Conservation (phyloP, 1,140 invertebrate genomes). For the Psilanteris sp. region DNA sequence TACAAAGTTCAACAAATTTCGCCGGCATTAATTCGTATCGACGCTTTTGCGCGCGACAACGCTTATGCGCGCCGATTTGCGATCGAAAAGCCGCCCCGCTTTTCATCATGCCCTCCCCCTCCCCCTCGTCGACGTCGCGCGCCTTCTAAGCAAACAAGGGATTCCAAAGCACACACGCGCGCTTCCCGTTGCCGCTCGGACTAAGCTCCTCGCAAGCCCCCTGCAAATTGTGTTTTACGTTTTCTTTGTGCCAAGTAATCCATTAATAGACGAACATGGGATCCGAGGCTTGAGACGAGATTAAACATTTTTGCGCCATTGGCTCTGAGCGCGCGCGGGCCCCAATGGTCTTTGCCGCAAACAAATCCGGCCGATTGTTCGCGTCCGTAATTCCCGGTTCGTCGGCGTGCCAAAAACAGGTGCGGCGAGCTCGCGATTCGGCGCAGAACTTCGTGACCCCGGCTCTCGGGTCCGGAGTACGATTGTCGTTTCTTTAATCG, state of each 20-base stretch:
- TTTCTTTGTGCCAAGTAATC: constrained; percentile 55
- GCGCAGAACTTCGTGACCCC: too few species aligned
- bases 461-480: too few species aligned
- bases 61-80: too few species aligned
- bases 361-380: constrained; percentile 21
- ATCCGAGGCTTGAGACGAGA: constrained; percentile 25
- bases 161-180: constrained; percentile 51
- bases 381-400: constrained; percentile 18
- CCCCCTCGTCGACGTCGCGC: constrained; percentile 9
- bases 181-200: constrained; percentile 40
- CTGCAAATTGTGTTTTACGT: constrained; percentile 55
- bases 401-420: constrained; percentile 1
- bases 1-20: not conserved
- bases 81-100: too few species aligned
- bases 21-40: too few species aligned
- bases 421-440: too few species aligned
- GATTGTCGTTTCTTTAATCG: too few species aligned
- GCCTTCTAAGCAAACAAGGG: constrained; percentile 51
- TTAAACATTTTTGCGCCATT: constrained; percentile 46
- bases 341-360: constrained; percentile 34
- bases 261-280: constrained; percentile 56
- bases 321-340: constrained; percentile 24
- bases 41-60: too few species aligned
- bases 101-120: too few species aligned
- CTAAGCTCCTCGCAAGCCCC: constrained; percentile 43